Evolutionary conservation across 2,113 vertebrate species (phyloP).

Genomic region (Colistium nudipinnis): DNA sequence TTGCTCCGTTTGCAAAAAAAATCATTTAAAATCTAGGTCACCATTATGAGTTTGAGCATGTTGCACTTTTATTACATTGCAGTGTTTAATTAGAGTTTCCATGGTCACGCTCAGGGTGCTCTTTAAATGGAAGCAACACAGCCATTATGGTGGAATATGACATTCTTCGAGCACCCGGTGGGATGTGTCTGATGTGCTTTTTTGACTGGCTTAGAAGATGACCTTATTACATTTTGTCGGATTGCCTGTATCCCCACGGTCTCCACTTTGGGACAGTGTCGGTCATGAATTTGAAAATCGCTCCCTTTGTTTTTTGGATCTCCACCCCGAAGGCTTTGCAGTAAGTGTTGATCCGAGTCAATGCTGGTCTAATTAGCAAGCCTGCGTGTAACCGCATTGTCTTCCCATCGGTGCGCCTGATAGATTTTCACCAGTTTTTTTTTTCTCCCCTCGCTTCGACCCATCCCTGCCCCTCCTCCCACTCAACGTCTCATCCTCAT

Average conservation of each 20-base stretch:
- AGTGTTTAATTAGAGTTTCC: constrained; percentile 29
- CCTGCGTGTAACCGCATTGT: not conserved
- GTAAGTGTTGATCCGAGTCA: constrained; percentile 35
- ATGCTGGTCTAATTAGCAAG: constrained; percentile 62
- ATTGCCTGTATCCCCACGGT: constrained; percentile 17
- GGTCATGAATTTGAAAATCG: constrained; percentile 14
- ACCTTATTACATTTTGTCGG: constrained; percentile 24
- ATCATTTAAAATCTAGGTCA: constrained; percentile 34
- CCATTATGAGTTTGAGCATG: constrained; percentile 13
- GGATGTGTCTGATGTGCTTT: constrained; percentile 17
- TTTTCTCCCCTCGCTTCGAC: constrained; percentile 29
- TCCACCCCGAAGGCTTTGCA: constrained; percentile 17
- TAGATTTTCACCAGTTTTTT: constrained; percentile 55
- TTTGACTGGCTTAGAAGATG: constrained; percentile 21
- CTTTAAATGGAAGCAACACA: not conserved
- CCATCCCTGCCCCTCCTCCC: constrained; percentile 33
- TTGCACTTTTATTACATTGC: constrained; percentile 23
- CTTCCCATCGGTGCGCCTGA: constrained; percentile 24
- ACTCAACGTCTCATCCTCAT: constrained; percentile 56
- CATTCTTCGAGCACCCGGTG: constrained; percentile 8
- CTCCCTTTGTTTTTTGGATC: constrained; percentile 21
- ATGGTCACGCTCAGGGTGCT: constrained; percentile 4
- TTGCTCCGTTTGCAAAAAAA: not conserved
- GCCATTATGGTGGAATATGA: constrained; percentile 16
- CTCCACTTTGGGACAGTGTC: constrained; percentile 18